Conservation (phyloP, 2,797 vertebrate genomes). For the Brachyrhaphis roseni region DNA sequence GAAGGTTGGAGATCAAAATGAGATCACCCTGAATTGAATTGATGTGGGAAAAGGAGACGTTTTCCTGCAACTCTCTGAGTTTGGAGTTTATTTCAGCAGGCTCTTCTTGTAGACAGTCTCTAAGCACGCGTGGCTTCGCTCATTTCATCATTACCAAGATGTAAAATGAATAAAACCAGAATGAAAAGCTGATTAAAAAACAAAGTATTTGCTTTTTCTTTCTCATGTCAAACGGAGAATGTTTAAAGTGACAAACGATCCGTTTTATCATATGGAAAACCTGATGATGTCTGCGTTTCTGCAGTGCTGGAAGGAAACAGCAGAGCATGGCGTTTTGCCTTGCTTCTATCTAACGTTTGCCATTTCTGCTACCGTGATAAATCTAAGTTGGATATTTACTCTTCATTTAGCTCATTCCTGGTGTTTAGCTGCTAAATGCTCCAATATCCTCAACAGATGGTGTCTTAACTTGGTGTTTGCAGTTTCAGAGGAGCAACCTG, state of each 20-base stretch:
- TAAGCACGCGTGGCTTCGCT: neutral
- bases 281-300: neutral
- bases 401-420: neutral
- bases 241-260: neutral
- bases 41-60: constrained; percentile 23
- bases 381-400: neutral
- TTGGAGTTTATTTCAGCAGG: neutral
- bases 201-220: neutral
- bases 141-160: neutral
- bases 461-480: neutral
- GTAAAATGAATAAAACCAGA: neutral
- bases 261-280: neutral
- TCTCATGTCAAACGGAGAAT: neutral
- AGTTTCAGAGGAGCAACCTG: neutral
- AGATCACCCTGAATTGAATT: constrained; percentile 35
- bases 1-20: constrained; percentile 63
- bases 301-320: neutral
- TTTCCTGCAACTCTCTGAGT: neutral
- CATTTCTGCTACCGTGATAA: no score
- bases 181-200: neutral
- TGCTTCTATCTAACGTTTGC: neutral
- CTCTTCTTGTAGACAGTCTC: neutral
- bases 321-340: neutral
- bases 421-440: neutral
- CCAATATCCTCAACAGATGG: constrained; percentile 6